phyloP scores from a whole-genome alignment of 92 coral and sea anemone species.

The Paragorgia papillata region DNA sequence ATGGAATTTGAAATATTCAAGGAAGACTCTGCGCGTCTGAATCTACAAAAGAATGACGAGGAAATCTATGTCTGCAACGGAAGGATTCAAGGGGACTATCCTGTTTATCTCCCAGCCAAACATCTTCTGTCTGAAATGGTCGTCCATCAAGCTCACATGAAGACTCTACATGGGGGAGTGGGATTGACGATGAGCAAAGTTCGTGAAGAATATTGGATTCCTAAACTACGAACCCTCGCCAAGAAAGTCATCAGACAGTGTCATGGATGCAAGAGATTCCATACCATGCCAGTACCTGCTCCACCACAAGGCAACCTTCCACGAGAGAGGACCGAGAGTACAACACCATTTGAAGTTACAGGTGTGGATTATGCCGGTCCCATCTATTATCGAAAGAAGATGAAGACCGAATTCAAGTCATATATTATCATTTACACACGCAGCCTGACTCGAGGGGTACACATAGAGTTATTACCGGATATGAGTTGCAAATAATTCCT shows the following conservation, averaged over 20 bases:
- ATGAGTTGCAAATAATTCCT: no score
- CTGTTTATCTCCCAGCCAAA: slow-evolving; percentile 25
- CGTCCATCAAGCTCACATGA: slow-evolving; percentile 11
- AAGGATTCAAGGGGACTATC: slow-evolving; percentile 29
- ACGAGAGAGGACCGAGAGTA: neutral
- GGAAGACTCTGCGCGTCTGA: neutral
- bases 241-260: slow-evolving; percentile 9
- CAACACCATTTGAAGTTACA: neutral
- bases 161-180: slow-evolving; percentile 22
- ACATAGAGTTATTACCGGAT: no score
- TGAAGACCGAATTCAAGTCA: no score
- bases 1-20: neutral
- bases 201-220: slow-evolving; percentile 23
- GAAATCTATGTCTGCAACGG: slow-evolving; percentile 10
- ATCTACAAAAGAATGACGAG: slow-evolving; percentile 25
- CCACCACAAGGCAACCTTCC: neutral
- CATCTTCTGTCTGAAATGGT: slow-evolving; percentile 2
- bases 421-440: no score
- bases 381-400: no score
- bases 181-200: slow-evolving; percentile 18
- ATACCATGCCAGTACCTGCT: neutral
- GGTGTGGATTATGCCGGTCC: slow-evolving; percentile 18
- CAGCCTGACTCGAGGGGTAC: no score
- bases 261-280: neutral
- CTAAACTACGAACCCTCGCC: neutral